Base-by-base conservation (phyloP, 2,113 vertebrate genomes). In the Lycaon pictus region DNA sequence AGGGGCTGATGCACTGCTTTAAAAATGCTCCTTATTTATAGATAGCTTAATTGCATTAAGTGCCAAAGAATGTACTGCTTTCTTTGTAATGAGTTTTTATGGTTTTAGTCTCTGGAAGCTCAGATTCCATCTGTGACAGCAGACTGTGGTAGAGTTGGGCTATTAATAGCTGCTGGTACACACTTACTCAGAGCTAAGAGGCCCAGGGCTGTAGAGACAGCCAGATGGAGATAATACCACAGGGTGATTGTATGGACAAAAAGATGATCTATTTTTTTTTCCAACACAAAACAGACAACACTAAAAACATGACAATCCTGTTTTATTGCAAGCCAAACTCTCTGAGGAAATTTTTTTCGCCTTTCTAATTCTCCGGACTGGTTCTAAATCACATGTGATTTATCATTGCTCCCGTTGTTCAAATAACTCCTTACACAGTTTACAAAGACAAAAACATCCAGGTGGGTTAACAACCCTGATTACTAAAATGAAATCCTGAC, bases 131-230 rank as follows among this genome's bases (percentile, higher is more conserved):
- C 98, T 98, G 98, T 96, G 98, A 96, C 90, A 98, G 97, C 98
- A 98, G 98, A 98, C 98, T 98, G 98, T 97, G 97, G 97, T 94
- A 98, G 98, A 98, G 98, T 98, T 98, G 94, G 32, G 96, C 98
- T 99, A 99, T 99, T 98, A 99, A 99, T 98, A 99, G 98, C 96
- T 98, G 95, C 98, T 97, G 98, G 98, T 98, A 95, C 96, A 97
- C 96, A 97, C 95, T 98, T 92, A 96, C 94, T 98, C 97, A 93
- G 97, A 98, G 98, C 98, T 96, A 97, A 98, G 98, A 98, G 97
- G 97, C 98, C 96, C 37, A 98, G 71, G 77, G 76, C 96, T 97
- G 97, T 93, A 90, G 97, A 98, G 98, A 98, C 97, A 98, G 97
- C 96, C 98, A 99, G 98, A 99, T 98, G 98, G 98, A 99, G 97